Evolutionary conservation across 2,888 invertebrate genomes (phyloP), one percentile per base, ranked within the genome.

Genomic region (Drosophila mettleri): DNA sequence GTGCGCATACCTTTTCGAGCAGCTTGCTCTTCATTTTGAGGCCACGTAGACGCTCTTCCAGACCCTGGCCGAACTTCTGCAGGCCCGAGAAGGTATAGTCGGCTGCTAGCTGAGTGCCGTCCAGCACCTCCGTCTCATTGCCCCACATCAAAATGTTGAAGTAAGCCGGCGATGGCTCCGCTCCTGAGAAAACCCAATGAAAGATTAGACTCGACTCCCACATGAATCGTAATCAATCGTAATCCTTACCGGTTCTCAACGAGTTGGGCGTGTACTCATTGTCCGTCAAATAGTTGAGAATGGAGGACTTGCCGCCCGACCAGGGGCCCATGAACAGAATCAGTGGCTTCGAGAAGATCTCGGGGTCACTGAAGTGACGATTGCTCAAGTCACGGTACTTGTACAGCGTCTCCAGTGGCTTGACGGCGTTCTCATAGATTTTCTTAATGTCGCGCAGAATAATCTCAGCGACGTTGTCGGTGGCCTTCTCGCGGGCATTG

Each of bases 301-400:
- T 97, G 55, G 97, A 96, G 1, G 98, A 98, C 93, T 98, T 98
- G 73, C 98, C 98, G 65, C 98, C 98, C 89, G 98, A 98, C 97
- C 98, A 98, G 38, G 98, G 98, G 41, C 98, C 98, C 96, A 98
- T 97, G 89, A 98, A 97, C 6, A 98, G 93, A 55, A 98, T 95
- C 89, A 98, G 93, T 2, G 98, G 98, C 90, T 98, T 98, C 3
- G 98, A 97, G 92, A 97, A 97, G 89, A 98, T 97, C 94, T 98
- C 98, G 2, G 97, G 96, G 93, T 98, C 98, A 89, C 97, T 96
- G 89, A 97, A 97, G 92, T 97, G 97, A 76, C 97, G 94, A 91
- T 97, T 97, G 91, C 98, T 98, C 62, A 98, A 94, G 92, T 98
- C 98, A 85, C 97, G 94, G 91, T 98, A 98, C 91, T 97, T 98